phyloP scores from a whole-genome alignment of 2,888 invertebrate species.

The Nematopogon swammerdamellus region DNA sequence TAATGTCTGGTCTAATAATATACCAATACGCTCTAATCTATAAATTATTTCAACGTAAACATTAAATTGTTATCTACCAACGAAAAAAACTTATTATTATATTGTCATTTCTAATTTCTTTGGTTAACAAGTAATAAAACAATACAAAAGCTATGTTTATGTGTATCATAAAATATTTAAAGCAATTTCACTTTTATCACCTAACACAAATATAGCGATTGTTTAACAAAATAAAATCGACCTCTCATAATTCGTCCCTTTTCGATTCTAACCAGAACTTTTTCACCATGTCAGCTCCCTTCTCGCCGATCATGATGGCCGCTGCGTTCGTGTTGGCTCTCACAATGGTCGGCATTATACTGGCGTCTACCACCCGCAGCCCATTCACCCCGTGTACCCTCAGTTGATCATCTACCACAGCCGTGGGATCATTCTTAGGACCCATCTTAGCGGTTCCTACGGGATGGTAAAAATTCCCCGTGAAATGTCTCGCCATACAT shows the following conservation, averaged over 20 bases:
- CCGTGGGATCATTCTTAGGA: constrained; percentile 46
- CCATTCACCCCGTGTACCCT: constrained; percentile 60
- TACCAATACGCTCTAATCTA: too few relatives aligned
- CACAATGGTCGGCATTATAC: constrained; percentile 71
- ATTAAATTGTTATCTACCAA: too few relatives aligned
- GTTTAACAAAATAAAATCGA: too few relatives aligned
- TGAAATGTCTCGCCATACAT: constrained; percentile 60
- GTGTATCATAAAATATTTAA: too few relatives aligned
- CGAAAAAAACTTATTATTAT: too few relatives aligned
- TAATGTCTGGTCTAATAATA: too few relatives aligned
- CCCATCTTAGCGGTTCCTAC: constrained; percentile 73
- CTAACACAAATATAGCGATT: too few relatives aligned
- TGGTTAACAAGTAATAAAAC: too few relatives aligned
- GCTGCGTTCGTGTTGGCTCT: constrained; percentile 75
- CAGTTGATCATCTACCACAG: constrained; percentile 63
- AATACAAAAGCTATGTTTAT: too few relatives aligned
- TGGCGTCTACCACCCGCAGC: constrained; percentile 67
- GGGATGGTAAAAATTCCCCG: constrained; percentile 67
- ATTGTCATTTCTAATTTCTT: too few relatives aligned
- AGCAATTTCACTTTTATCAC: too few relatives aligned
- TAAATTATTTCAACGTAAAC: too few relatives aligned
- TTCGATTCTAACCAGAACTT: constrained; percentile 17
- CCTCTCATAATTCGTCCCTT: not conserved
- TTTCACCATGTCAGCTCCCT: constrained; percentile 66
- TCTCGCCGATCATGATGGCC: constrained; percentile 74